Conservation (phyloP, 1,140 invertebrate species). For the Nylanderia fulva region DNA sequence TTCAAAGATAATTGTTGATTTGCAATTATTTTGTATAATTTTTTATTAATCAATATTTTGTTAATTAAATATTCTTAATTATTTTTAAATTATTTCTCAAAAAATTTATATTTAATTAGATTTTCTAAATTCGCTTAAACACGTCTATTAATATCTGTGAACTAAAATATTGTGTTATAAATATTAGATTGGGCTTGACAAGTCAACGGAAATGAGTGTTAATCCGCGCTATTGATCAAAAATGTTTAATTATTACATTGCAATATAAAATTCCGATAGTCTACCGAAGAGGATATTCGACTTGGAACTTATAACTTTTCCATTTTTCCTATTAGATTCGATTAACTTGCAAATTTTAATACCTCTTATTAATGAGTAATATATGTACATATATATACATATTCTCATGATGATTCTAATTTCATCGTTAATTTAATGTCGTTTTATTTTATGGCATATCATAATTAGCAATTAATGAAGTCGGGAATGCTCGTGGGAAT, state of each 20-base stretch:
- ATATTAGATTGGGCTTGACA: not conserved
- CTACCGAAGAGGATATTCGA: not conserved
- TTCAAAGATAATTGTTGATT: not conserved
- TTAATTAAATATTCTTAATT: not conserved
- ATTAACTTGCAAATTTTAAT: conserved; percentile 15
- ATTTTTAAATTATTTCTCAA: not conserved
- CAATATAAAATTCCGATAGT: not conserved
- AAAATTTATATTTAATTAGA: not conserved
- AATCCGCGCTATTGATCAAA: not conserved
- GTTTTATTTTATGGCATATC: conserved; percentile 18
- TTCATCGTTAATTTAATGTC: conserved; percentile 37
- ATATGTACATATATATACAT: not conserved
- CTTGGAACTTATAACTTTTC: conserved; percentile 5
- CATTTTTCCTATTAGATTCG: not conserved
- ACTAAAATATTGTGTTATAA: not conserved
- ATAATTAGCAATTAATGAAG: conserved; percentile 70
- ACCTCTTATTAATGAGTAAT: conserved; percentile 1
- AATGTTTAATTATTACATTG: conserved; percentile 2
- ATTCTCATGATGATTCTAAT: conserved; percentile 5
- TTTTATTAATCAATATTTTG: no score
- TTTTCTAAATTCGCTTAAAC: not conserved
- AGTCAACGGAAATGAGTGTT: not conserved
- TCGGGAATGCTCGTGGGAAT: conserved; percentile 53
- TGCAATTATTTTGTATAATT: not conserved
- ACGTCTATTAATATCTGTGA: not conserved